Base-by-base conservation (phyloP, 2,888 invertebrate genomes). In the Drosophila siamana region DNA sequence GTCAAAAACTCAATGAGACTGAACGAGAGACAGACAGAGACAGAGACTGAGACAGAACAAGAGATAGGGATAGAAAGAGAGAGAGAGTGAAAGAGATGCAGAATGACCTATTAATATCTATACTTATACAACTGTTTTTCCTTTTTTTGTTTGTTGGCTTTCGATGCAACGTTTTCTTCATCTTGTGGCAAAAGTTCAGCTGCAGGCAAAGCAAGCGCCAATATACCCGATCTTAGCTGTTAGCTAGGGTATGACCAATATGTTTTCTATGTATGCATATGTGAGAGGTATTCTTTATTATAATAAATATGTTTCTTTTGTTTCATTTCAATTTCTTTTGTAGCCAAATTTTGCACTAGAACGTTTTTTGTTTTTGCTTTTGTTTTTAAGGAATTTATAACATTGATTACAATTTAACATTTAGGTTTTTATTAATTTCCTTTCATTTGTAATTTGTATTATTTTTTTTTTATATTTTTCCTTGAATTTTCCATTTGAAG, bases 351-450 rank as follows among this genome's bases (percentile, higher is more conserved):
- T 70, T 69, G 63, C 63, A 57, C 64, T 54, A 64, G 63, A 64
- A 56, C 38, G 40, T 43, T 61, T 24, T 15, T 50, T 13, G 11
- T n/a, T 8, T 4, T 33, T 13, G 4, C 30, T 41, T 30, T 13
- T 36, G 11, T 44, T 15, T 55, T 36, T 30, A 19, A 33, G 13
- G 44, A 51, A 62, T n/a, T n/a, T n/a, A 56, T 56, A 71, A 74
- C 69, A 75, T 71, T 70, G 67, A 74, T 60, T 74, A 66, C 67
- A 63, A 62, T 60, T 54, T 70, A 74, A 66, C 61, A 70, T 59
- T 66, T 46, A 74, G 36, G n/a, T 48, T 28, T 55, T 24, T 41
- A 9, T 41, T 41, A 4, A 4, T 36, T 1, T n/a, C 4, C 9
- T 1, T 41, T 41, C 41, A 16, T 41, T 41, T 19, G 15, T 16